Conservation (phyloP, 1,140 invertebrate species). For the Lepidurus packardi region DNA sequence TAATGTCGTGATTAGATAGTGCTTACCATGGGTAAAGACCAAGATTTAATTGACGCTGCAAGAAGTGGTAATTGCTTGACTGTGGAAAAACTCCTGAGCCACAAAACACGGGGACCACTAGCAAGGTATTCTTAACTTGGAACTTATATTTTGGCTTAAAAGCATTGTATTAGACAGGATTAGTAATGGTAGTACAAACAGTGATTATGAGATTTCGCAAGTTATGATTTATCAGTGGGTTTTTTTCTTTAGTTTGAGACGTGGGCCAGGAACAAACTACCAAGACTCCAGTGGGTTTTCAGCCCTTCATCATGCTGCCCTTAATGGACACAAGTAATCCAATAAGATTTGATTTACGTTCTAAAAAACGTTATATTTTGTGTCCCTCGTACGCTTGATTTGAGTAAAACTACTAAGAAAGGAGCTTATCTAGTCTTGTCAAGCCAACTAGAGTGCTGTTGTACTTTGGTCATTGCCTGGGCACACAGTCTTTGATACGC, state of each 20-base stretch:
- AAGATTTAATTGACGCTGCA: constrained; percentile 90
- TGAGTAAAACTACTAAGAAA: no score
- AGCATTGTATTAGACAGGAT: no score
- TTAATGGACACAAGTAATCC: constrained; percentile 86
- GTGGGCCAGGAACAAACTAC: constrained; percentile 83
- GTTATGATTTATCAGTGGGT: background rate
- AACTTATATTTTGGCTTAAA: background rate
- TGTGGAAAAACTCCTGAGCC: constrained; percentile 84
- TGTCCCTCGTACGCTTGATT: background rate
- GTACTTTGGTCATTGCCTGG: no score
- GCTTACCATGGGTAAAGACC: constrained; percentile 83
- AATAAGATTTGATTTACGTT: background rate
- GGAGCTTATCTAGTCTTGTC: no score
- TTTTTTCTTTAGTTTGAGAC: constrained; percentile 64
- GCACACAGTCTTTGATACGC: no score
- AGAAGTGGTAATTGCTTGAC: constrained; percentile 79
- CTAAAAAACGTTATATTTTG: background rate
- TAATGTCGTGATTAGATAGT: constrained; percentile 33
- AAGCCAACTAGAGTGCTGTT: no score
- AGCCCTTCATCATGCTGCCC: constrained; percentile 84
- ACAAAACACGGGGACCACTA: constrained; percentile 83
- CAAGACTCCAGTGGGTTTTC: constrained; percentile 92
- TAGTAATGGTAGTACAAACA: no score
- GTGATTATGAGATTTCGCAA: no score
- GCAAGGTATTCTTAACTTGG: constrained; percentile 62